phyloP scores from a whole-genome alignment of 2,888 invertebrate genomes.

The Heliconius aoede region DNA sequence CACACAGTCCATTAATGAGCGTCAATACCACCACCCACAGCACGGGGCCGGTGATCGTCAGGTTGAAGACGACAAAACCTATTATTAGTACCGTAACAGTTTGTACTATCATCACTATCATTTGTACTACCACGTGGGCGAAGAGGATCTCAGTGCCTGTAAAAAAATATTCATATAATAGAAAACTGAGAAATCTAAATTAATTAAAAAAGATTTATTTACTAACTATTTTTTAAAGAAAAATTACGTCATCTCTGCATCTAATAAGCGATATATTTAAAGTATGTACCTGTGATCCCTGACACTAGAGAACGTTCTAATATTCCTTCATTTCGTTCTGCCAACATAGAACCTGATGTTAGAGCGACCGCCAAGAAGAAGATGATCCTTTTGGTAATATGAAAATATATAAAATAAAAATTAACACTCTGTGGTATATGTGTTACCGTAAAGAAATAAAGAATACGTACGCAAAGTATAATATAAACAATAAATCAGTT shows the following conservation, averaged over 20 bases:
- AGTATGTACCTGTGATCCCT: slow-evolving; percentile 86
- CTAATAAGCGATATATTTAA: not conserved
- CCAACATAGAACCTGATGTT: slow-evolving; percentile 94
- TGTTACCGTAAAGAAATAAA: too few relatives aligned
- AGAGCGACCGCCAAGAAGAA: slow-evolving; percentile 97
- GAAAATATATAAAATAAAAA: not conserved
- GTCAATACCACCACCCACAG: slow-evolving; percentile 89
- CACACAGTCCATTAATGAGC: slow-evolving; percentile 93
- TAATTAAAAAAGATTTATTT: too few relatives aligned
- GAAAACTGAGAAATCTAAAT: too few relatives aligned
- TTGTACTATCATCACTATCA: slow-evolving; percentile 93
- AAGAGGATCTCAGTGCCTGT: slow-evolving; percentile 92
- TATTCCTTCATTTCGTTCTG: slow-evolving; percentile 95
- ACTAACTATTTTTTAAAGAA: not conserved
- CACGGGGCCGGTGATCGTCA: slow-evolving; percentile 90
- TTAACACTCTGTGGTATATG: too few relatives aligned
- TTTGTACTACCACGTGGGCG: slow-evolving; percentile 94
- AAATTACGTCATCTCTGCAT: not conserved
- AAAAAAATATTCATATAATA: slow-evolving; percentile 49
- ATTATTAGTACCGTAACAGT: slow-evolving; percentile 90
- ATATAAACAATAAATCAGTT: too few relatives aligned
- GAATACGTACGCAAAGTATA: too few relatives aligned
- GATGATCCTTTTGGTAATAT: slow-evolving; percentile 87
- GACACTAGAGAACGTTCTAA: slow-evolving; percentile 94
- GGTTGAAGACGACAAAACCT: slow-evolving; percentile 89